Base-by-base conservation (phyloP, 2,113 vertebrate genomes). In the Progne subis region DNA sequence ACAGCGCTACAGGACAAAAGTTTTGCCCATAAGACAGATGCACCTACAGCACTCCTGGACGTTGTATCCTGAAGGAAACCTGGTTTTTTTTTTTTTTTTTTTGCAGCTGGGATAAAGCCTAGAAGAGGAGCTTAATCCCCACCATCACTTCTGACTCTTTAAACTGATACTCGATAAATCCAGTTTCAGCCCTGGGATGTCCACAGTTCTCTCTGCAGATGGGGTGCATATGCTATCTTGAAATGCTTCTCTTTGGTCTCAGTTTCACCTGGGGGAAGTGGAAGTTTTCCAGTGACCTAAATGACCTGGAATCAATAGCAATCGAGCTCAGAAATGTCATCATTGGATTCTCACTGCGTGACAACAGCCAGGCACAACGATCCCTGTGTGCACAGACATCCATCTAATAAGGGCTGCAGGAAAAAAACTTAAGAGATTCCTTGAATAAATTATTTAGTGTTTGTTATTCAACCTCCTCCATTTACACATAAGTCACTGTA, bases 381-480 rank as follows among this genome's bases (percentile, higher is more conserved):
- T 32, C 75, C 53, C 67, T n/a, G 11, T 55, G 50, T 32, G 47
- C n/a, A 64, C 77, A 84, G 60, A 41, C 41, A 80, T 29, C 60
- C 52, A 44, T 64, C 71, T 90, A 67, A 60, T 23, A 83, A 86
- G 15, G n/a, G 47, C 79, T 93, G 18, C 52, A 77, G 78, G 44
- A 79, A 84, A 90, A 82, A 82, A 79, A 53, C 56, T 75, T 24
- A 46, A 64, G 69, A 60, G n/a, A 47, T 81, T 77, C 44, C 64
- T 90, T 56, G 52, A 56, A 75, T 90, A 95, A 94, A 94, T 92
- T 89, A 91, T 92, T 87, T 77, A 94, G 87, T 14, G 29, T 52
- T 67, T 83, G 68, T 81, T 92, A 93, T 88, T 86, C 88, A 93
- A 1, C 59, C 76, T 29, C 74, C 60, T 71, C 56, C 69, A 75